These are phyloP conservation scores for Oenanthe melanoleuca DNA, from an alignment of 2,113 vertebrate species.

Conservation along the genomic window DNA sequence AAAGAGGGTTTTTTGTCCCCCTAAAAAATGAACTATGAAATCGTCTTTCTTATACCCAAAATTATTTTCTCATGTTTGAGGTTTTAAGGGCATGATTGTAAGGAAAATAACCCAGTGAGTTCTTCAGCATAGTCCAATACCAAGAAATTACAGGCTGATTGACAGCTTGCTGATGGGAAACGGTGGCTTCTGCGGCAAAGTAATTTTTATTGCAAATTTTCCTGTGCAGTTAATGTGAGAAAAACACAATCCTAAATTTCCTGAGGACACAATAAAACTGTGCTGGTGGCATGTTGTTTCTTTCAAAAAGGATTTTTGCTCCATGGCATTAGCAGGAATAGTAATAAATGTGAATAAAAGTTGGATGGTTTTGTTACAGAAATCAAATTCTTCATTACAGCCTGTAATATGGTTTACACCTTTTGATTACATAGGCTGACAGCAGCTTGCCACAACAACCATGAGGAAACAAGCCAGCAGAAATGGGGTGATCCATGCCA, in stretches of 20 bases:
- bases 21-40: not conserved
- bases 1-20: not conserved
- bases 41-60: not conserved
- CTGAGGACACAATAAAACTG: constrained; percentile 1
- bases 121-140: not conserved
- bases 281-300: not conserved
- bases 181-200: not conserved
- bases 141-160: constrained; percentile 39
- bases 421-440: not conserved
- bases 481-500: not conserved
- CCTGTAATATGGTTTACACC: not conserved
- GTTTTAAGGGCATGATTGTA: not conserved
- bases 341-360: constrained; percentile 4
- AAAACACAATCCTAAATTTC: constrained; percentile 33
- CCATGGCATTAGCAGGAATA: not conserved
- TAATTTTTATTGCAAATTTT: constrained; percentile 44
- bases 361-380: not conserved
- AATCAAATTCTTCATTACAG: constrained; percentile 1
- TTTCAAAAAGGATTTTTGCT: not conserved
- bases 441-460: rapidly evolving
- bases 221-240: not conserved
- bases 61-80: not conserved
- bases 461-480: not conserved
- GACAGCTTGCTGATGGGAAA: constrained; percentile 36
- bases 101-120: not conserved